Base-by-base conservation (phyloP, 2,888 invertebrate species). In the Leptura quadrifasciata region DNA sequence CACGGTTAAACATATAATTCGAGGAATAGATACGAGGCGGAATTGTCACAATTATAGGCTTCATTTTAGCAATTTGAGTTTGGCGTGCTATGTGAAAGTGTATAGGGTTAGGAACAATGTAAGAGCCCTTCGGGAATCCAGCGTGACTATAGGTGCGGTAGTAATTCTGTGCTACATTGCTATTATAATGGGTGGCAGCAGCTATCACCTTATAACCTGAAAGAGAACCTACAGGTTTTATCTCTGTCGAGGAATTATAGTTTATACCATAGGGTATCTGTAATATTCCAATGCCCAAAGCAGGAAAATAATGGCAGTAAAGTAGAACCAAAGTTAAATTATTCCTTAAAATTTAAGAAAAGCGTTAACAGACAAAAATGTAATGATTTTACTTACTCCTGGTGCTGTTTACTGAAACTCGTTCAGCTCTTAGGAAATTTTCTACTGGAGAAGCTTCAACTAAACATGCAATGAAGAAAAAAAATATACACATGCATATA, bases 61-160 rank as follows among this genome's bases (percentile, higher is more conserved):
- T 85, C 80, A 83, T 83, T 55, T 81, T 80, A 73, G 86, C 81
- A 18, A 85, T 81, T 67, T 86, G 80, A 47, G 80, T 84, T 68
- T 84, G 79, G 61, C 83, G 87, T 17, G 83, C 88, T 76, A 89
- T 84, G 79, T 89, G 89, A 84, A 86, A 90, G 79, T 90, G 89
- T 39, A 82, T 82, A 57, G 89, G 89, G 79, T 89, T 89, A 64
- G 89, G 89, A 15, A 85, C 77, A 63, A 80, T 65, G 80, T 88
- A 89, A 6, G 89, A 88, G 63, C 89, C 89, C 74, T 87, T 87
- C 9, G 89, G 89, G 57, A 88, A 84, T 54, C 89, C 89, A 65
- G 86, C 84, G 80, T 86, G 86, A 82, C 85, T 88, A 75, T 86
- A 81, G 35, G 89, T 88, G 81, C 89, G 86, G 83, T 89, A 89